These are phyloP conservation scores for Ciona savignyi DNA, from an alignment of 23 tunicate genomes.

Conservation along the genomic window DNA sequence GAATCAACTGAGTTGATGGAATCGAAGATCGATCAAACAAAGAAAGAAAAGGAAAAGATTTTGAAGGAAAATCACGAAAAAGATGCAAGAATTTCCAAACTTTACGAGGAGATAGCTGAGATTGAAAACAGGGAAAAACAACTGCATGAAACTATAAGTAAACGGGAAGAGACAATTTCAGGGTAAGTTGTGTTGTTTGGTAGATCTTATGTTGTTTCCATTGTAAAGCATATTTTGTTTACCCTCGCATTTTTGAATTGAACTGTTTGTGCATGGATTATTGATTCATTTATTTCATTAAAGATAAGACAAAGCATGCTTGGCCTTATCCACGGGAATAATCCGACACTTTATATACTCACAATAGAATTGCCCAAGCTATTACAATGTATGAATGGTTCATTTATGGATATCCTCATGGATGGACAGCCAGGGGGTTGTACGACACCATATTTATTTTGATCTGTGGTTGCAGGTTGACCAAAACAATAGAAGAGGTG, in stretches of 20 bases:
- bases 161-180: background rate
- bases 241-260: too few species aligned
- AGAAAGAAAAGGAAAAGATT: conserved; percentile 2
- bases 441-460: too few species aligned
- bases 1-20: conserved; percentile 45
- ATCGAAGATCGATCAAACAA: conserved; percentile 15
- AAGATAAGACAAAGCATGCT: too few species aligned
- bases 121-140: background rate
- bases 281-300: too few species aligned
- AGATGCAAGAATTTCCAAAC: conserved; percentile 8
- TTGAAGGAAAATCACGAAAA: conserved; percentile 7
- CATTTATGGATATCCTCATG: too few species aligned
- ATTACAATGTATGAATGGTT: too few species aligned
- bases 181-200: conserved; percentile 12
- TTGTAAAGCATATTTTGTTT: too few species aligned
- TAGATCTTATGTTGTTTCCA: background rate
- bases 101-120: background rate
- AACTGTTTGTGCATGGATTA: too few species aligned
- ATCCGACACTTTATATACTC: too few species aligned
- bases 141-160: conserved; percentile 11
- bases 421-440: too few species aligned
- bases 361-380: too few species aligned
- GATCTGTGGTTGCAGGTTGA: background rate
- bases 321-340: too few species aligned
- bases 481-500: background rate